These are phyloP conservation scores for Lontra canadensis DNA, from an alignment of 2,113 vertebrate genomes.

Conservation along the genomic window DNA sequence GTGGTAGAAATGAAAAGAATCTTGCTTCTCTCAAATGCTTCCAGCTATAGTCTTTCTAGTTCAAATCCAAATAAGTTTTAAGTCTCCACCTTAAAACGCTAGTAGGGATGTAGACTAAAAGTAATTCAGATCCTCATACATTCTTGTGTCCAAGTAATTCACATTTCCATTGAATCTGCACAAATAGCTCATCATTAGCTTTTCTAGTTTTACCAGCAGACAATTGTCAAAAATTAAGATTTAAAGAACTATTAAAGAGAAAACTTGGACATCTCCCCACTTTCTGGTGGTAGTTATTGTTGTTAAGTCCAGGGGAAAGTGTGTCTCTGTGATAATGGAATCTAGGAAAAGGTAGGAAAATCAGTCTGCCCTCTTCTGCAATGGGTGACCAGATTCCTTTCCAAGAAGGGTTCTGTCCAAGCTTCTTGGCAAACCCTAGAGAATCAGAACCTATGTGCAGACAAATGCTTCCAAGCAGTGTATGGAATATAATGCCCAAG, in stretches of 20 bases:
- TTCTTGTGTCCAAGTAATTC: conserved; percentile 75
- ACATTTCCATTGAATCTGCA: conserved; percentile 74
- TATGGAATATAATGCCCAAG: conserved; percentile 78
- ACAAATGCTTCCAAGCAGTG: conserved; percentile 82
- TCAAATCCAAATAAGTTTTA: conserved; percentile 37
- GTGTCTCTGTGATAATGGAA: conserved; percentile 79
- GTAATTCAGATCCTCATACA: conserved; percentile 69
- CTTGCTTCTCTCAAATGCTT: conserved; percentile 10
- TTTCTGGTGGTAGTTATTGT: conserved; percentile 14
- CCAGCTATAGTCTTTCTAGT: neutral
- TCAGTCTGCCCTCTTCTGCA: conserved; percentile 77
- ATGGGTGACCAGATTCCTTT: conserved; percentile 77
- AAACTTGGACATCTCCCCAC: conserved; percentile 64
- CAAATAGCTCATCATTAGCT: conserved; percentile 80
- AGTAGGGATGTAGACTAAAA: conserved; percentile 49
- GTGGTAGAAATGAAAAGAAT: conserved; percentile 46
- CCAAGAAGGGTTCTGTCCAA: conserved; percentile 67
- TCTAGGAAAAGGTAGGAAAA: conserved; percentile 81
- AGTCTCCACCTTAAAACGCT: conserved; percentile 80
- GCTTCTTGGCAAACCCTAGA: conserved; percentile 82
- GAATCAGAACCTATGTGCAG: conserved; percentile 80
- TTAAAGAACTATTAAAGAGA: conserved; percentile 84
- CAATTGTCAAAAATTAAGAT: conserved; percentile 85
- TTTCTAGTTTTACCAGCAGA: conserved; percentile 85
- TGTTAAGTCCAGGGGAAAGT: conserved; percentile 51